Base-by-base conservation (phyloP, 2,797 vertebrate species). In the Ficedula albicollis region DNA sequence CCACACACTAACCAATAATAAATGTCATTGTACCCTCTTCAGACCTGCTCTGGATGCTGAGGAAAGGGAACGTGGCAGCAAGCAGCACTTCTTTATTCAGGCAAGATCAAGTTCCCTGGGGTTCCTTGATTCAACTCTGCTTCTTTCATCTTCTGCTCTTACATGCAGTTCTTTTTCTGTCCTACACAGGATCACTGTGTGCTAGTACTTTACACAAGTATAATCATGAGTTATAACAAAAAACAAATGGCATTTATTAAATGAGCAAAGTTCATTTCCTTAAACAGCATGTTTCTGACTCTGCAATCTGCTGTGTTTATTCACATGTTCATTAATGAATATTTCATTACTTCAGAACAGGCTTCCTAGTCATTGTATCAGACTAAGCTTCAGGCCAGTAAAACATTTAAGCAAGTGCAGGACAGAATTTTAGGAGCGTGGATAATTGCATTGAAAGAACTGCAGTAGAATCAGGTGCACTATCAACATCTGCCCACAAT, bases 211-310 rank as follows among this genome's bases (percentile, higher is more conserved):
- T 60, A 67, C 17, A 76, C 10, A 26, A 91, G 26, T 46, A 75
- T 66, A 75, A 95, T 44, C 23, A 81, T 0, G 0, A 89, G 39
- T 73, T 78, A 68, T 18, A 48, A 78, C 60, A 82, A 73, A 89
- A 89, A 41, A 11, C 72, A 95, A 93, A 56, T 16, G 34, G 38
- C 13, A 63, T 76, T 92, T 96, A 88, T 90, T 69, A 94, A 88
- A 84, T 38, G 56, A 91, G 73, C 52, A 90, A 88, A 91, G 88
- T 87, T 88, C 32, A 82, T 73, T 93, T 91, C 87, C 87, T 95
- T 84, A 48, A 76, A 64, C 69, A 58, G 51, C 5, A 13, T 43
- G 32, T 39, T 93, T 79, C 69, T 84, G 68, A 59, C 54, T 88
- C 79, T 70, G 80, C 73, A 88, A 63, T 88, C 76, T 86, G 62